phyloP scores from a whole-genome alignment of 2,888 invertebrate species.

The Entomobrya multifasciata region DNA sequence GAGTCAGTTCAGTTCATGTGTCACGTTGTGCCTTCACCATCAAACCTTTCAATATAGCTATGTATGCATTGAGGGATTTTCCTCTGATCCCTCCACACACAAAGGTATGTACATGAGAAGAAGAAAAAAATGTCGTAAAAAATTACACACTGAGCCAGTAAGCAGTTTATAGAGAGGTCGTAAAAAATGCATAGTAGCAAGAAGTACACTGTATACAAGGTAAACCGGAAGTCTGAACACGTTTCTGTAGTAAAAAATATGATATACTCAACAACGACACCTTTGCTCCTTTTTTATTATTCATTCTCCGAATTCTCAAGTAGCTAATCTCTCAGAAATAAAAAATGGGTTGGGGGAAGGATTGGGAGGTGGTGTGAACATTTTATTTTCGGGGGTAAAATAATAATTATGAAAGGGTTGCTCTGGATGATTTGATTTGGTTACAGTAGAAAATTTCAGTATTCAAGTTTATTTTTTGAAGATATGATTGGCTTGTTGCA shows the following conservation, averaged over 20 bases:
- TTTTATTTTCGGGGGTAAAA: too few species aligned
- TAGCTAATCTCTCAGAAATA: constrained; percentile 3
- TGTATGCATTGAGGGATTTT: too few species aligned
- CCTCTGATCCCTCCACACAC: neutral
- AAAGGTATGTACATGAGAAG: neutral
- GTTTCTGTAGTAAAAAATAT: constrained; percentile 22
- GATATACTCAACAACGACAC: constrained; percentile 1
- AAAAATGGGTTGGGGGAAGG: constrained; percentile 9
- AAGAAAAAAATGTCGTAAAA: neutral
- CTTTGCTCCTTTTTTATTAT: neutral
- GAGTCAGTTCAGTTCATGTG: neutral
- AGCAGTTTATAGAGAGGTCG: neutral
- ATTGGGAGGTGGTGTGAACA: neutral
- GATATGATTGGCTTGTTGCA: too few species aligned
- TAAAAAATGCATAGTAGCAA: constrained; percentile 12
- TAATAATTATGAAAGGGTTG: too few species aligned
- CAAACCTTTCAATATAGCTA: neutral
- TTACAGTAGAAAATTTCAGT: too few species aligned
- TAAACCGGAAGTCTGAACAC: constrained; percentile 30
- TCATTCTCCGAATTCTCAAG: neutral
- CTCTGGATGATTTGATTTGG: too few species aligned
- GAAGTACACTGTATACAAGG: too few species aligned
- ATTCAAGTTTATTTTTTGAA: too few species aligned
- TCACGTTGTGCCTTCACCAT: neutral
- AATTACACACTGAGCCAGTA: too few species aligned